A percentile compares a stretch with the other conserved stretches of the same genome.
These are phyloP conservation scores for Cydia strobilella DNA, from an alignment of 1,140 invertebrate genomes.

Conservation along the genomic window DNA sequence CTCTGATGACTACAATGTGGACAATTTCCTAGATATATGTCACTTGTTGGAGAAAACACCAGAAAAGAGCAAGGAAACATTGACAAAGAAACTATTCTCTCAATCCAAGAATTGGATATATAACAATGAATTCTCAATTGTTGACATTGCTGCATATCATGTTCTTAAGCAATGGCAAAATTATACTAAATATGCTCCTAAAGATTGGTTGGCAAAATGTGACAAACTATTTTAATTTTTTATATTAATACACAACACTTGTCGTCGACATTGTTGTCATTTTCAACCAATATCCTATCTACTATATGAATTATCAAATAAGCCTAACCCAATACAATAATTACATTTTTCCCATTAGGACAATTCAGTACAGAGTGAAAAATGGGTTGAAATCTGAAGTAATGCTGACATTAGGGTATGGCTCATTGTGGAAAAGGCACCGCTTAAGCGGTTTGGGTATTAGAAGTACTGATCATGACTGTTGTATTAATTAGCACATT, in stretches of 20 bases:
- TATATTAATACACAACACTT: not conserved
- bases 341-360: too few species aligned
- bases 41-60: constrained; percentile 74
- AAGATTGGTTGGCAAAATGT: constrained; percentile 63
- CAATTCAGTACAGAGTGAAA: too few species aligned
- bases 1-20: constrained; percentile 66
- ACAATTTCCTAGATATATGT: constrained; percentile 83
- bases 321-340: too few species aligned
- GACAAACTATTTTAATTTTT: constrained; percentile 49
- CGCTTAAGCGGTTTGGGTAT: too few species aligned
- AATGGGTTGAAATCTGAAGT: too few species aligned
- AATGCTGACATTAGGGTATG: too few species aligned
- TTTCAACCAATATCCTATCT: not conserved
- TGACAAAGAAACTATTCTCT: constrained; percentile 58
- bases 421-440: too few species aligned
- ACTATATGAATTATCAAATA: too few species aligned
- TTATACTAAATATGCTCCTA: constrained; percentile 57
- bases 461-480: too few species aligned
- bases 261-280: not conserved
- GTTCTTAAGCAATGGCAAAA: constrained; percentile 78
- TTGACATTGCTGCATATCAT: constrained; percentile 83
- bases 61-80: constrained; percentile 61
- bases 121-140: constrained; percentile 75
- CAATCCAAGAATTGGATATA: constrained; percentile 58
- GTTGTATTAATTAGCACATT: too few species aligned